These are phyloP conservation scores for Caradrina clavipalpis DNA, from an alignment of 2,888 invertebrate genomes.

Conservation along the genomic window DNA sequence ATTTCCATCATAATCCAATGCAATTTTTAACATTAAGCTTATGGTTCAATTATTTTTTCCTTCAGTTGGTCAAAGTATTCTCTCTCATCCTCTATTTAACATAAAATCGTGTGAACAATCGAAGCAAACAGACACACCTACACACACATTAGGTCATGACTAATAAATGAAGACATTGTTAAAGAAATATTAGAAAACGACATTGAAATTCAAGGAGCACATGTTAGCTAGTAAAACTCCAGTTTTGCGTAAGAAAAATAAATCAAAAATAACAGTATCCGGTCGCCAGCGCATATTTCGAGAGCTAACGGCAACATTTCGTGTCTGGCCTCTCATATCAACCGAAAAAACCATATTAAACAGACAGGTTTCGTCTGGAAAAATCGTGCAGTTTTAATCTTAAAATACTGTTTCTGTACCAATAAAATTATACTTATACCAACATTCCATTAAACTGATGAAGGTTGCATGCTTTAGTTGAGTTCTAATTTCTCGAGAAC, in stretches of 20 bases:
- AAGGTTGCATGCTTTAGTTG: no score
- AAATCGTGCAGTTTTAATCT: conserved; percentile 13
- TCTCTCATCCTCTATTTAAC: no score
- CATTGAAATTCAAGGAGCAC: conserved; percentile 24
- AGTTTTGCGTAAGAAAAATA: conserved; percentile 44
- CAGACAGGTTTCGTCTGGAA: conserved; percentile 35
- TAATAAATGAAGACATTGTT: background rate
- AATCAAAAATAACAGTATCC: conserved; percentile 50
- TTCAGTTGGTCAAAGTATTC: background rate
- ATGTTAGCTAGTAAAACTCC: conserved; percentile 29
- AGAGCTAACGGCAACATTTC: conserved; percentile 51
- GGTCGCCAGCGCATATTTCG: conserved; percentile 42
- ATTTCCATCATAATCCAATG: no score
- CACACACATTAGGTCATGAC: background rate
- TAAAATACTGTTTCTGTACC: conserved; percentile 4
- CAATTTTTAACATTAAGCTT: no score
- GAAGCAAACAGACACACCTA: background rate
- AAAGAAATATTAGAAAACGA: conserved; percentile 8
- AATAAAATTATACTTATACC: background rate
- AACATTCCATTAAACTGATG: background rate
- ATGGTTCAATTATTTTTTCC: background rate
- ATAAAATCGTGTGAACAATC: no score
- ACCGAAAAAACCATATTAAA: conserved; percentile 33
- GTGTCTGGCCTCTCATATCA: conserved; percentile 31
- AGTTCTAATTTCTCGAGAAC: no score